These are phyloP conservation scores for Patiria miniata DNA, from an alignment of 35 echinoderm and acorn worm species.

Conservation along the genomic window DNA sequence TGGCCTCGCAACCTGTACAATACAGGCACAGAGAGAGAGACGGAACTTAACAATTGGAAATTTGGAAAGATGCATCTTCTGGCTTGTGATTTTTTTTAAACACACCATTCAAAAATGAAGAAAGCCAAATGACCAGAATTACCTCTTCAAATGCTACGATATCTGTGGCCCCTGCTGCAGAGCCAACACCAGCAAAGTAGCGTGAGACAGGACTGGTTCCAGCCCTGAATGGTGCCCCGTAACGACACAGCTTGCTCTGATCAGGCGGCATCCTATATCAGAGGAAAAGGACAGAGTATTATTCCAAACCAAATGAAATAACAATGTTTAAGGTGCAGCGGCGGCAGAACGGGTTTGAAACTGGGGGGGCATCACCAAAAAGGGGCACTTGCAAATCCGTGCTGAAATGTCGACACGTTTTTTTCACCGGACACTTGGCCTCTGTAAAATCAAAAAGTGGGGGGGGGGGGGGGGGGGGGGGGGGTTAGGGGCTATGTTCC, in stretches of 20 bases:
- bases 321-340: too few species aligned
- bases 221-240: slow-evolving; percentile 33
- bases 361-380: too few species aligned
- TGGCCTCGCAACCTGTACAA: slow-evolving; percentile 28
- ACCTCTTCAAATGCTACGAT: slow-evolving; percentile 23
- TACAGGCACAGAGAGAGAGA: neutral
- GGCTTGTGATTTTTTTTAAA: too few species aligned
- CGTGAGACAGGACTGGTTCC: neutral
- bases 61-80: neutral
- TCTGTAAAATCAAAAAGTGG: too few species aligned
- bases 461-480: too few species aligned
- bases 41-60: neutral
- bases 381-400: too few species aligned
- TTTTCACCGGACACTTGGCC: too few species aligned
- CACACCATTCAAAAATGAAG: neutral
- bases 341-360: too few species aligned
- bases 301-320: neutral
- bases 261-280: slow-evolving; percentile 17
- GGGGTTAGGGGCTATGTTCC: neutral
- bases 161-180: neutral
- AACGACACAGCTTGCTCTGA: slow-evolving; percentile 12
- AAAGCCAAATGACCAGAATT: neutral
- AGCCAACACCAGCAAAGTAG: slow-evolving; percentile 38
- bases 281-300: neutral
- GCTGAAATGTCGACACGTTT: too few species aligned